Evolutionary conservation across 2,797 vertebrate genomes (phyloP), one percentile per base, ranked within the genome.

Genomic region (Smutsia temminckii): DNA sequence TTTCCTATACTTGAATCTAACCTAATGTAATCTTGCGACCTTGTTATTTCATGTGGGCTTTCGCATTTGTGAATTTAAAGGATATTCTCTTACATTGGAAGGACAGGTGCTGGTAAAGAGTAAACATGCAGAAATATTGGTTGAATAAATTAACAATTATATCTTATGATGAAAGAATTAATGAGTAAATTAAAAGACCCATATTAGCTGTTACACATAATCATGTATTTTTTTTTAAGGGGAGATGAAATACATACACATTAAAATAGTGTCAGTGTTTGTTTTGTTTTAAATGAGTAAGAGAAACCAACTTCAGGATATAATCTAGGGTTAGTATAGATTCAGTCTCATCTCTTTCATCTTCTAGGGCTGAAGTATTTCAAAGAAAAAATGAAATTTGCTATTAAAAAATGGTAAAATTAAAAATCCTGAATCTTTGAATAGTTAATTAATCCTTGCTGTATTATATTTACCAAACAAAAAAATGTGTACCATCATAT

Each of bases 371-470:
- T 92, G 34, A 90, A 77, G 18, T 80, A 87, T 88, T 88, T 92
- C 53, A 89, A 89, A 77, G 71, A n/a, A 72, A 96, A 95, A 68
- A 49, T 96, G 10, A 81, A 78, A 95, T 95, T 93, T 71, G 71
- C 80, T 53, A 29, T 93, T 85, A 1, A 10, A 40, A 93, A 83
- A 40, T 71, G 40, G 78, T 95, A 61, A 55, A 79, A 55, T 89
- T 79, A 66, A 84, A 46, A 95, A 75, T 74, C 68, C 78, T 66
- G 46, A 74, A 75, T 91, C 85, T 94, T 95, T 95, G 64, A 95
- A 59, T 42, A 85, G 18, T 94, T 95, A 95, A 89, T 96, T 95
- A n/a, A 91, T 83, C 86, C 18, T 85, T 89, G 85, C 32, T 87
- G 42, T 0, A 32, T 51, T 55, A 0, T 93, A 89, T 85, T 95